phyloP scores from a whole-genome alignment of 1,140 invertebrate species.

The Diachasma alloeum region DNA sequence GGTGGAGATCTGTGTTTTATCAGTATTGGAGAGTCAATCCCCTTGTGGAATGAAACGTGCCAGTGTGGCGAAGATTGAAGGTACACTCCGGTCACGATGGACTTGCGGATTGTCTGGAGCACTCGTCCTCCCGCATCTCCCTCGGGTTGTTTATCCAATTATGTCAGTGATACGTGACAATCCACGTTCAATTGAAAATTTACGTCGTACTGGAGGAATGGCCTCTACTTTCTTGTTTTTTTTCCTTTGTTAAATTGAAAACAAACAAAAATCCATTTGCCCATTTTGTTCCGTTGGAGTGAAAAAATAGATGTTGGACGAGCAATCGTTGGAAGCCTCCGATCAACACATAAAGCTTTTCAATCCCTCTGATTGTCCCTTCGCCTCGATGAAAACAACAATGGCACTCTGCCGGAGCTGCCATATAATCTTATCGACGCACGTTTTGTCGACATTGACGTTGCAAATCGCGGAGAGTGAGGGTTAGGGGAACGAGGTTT shows the following conservation, averaged over 20 bases:
- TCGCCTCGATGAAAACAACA: background rate
- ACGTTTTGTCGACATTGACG: background rate
- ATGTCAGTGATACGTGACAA: constrained; percentile 9
- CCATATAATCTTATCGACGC: background rate
- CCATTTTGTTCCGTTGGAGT: background rate
- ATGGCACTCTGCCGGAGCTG: background rate
- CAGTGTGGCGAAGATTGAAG: constrained; percentile 14
- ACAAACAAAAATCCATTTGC: background rate
- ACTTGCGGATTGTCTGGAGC: constrained; percentile 3
- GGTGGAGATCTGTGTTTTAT: background rate
- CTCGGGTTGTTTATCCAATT: constrained; percentile 5
- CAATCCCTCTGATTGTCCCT: background rate
- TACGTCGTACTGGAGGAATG: background rate
- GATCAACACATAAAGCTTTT: background rate
- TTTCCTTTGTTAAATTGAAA: background rate
- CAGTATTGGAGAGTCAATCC: constrained; percentile 2
- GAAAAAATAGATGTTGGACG: background rate
- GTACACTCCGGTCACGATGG: background rate
- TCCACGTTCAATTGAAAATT: constrained; percentile 2
- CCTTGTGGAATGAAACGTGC: background rate
- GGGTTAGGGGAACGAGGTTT: background rate
- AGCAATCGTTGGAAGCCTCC: background rate
- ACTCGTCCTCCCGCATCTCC: background rate
- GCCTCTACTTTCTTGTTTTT: background rate
- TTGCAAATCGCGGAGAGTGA: background rate